These are phyloP conservation scores for Loxodonta africana DNA, from an alignment of 2,113 vertebrate species.

Conservation along the genomic window DNA sequence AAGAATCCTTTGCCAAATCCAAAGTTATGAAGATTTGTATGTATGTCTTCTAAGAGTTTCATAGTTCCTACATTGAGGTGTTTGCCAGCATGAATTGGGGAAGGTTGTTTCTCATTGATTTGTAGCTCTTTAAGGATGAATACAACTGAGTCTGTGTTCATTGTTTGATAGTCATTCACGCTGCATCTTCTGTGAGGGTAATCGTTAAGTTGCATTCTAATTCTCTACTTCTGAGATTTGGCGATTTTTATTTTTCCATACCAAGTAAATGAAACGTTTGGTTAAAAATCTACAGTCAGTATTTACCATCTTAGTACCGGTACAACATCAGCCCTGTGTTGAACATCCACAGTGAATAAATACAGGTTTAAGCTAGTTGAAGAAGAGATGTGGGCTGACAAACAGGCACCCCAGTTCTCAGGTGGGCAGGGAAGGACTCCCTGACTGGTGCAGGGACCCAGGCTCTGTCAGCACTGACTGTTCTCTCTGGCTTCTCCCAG, in stretches of 20 bases:
- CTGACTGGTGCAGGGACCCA: background rate
- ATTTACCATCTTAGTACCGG: background rate
- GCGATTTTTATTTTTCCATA: background rate
- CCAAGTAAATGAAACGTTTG: constrained; percentile 3
- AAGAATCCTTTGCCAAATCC: background rate
- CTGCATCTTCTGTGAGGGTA: background rate
- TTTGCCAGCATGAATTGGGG: background rate
- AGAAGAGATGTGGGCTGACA: background rate
- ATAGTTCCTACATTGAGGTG: background rate
- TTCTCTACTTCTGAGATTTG: background rate
- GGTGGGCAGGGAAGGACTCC: too few relatives aligned
- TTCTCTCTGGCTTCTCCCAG: constrained; percentile 82
- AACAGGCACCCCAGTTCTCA: background rate
- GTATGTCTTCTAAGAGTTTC: background rate
- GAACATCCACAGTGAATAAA: background rate
- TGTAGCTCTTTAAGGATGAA: background rate
- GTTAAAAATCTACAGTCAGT: background rate
- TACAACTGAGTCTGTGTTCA: background rate
- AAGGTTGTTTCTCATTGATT: background rate
- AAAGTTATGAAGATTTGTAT: background rate
- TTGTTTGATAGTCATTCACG: background rate
- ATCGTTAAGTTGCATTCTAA: background rate
- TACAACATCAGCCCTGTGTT: background rate
- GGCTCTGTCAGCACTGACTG: background rate
- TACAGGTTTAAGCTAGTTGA: background rate